phyloP scores from a whole-genome alignment of 1,140 invertebrate species.

The Drosophila nebulosa region DNA sequence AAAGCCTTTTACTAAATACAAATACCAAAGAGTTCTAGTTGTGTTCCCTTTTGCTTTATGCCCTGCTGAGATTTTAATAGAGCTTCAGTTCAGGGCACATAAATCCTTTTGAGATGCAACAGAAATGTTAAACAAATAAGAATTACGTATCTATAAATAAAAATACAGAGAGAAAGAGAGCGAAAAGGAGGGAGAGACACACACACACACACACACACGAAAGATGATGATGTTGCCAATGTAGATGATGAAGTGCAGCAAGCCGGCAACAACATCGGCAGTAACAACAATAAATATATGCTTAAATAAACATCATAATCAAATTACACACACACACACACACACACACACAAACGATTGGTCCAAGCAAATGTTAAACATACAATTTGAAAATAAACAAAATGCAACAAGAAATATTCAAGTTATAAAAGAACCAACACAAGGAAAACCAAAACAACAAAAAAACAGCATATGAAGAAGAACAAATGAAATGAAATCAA shows the following conservation, averaged over 20 bases:
- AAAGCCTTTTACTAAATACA: neutral
- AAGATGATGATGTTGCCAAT: slow-evolving; percentile 25
- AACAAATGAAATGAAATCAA: slow-evolving; percentile 22
- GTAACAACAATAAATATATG: slow-evolving; percentile 27
- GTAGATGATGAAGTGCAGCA: slow-evolving; percentile 27
- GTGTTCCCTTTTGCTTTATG: neutral
- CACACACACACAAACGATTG: too few relatives aligned
- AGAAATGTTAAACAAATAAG: slow-evolving; percentile 54
- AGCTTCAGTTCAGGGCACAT: slow-evolving; percentile 43
- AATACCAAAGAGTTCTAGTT: slow-evolving; percentile 22
- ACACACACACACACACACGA: slow-evolving; percentile 2
- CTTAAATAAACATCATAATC: slow-evolving; percentile 51
- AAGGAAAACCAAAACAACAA: too few relatives aligned
- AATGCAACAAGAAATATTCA: slow-evolving; percentile 26
- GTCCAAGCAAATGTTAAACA: slow-evolving; percentile 64
- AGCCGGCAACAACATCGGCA: neutral
- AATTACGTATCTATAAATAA: slow-evolving; percentile 62
- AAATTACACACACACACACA: slow-evolving; percentile 40
- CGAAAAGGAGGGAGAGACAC: too few relatives aligned
- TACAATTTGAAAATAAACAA: slow-evolving; percentile 69
- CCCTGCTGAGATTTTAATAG: slow-evolving; percentile 10
- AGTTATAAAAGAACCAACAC: slow-evolving; percentile 2
- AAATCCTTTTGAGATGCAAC: slow-evolving; percentile 40
- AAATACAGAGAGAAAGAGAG: slow-evolving; percentile 17
- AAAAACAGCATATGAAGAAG: neutral